A percentile compares a stretch with the other conserved stretches of the same genome.
phyloP scores from a whole-genome alignment of 1,140 invertebrate species.

The Micrasema longulum region DNA sequence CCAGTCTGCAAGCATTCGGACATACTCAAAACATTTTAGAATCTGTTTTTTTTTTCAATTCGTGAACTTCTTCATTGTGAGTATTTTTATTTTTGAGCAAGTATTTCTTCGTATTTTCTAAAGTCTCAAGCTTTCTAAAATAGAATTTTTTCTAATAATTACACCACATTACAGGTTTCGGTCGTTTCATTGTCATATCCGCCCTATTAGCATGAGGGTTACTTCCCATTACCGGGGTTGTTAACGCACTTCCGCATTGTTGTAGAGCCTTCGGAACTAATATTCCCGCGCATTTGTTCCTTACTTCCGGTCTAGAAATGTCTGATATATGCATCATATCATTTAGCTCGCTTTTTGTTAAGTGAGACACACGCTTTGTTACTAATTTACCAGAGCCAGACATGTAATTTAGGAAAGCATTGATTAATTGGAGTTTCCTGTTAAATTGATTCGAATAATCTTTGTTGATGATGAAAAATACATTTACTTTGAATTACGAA shows the following conservation, averaged over 20 bases:
- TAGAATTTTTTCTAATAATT: too few relatives aligned
- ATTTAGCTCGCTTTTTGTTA: constrained; percentile 44
- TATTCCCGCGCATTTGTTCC: constrained; percentile 47
- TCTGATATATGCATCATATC: constrained; percentile 45
- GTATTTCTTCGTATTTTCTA: too few relatives aligned
- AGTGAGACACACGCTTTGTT: constrained; percentile 25
- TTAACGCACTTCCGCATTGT: constrained; percentile 41
- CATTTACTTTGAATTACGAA: too few relatives aligned
- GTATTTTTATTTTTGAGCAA: too few relatives aligned
- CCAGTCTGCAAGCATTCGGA: too few relatives aligned
- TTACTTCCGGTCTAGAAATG: constrained; percentile 44
- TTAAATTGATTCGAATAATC: constrained; percentile 1
- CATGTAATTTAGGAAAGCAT: not conserved
- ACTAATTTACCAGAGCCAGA: constrained; percentile 11
- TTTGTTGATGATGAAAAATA: not conserved
- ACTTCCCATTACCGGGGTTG: constrained; percentile 29
- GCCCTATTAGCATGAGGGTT: constrained; percentile 26
- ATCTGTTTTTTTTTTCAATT: too few relatives aligned
- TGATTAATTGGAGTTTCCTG: not conserved
- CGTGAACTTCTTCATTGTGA: too few relatives aligned
- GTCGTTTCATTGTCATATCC: constrained; percentile 9
- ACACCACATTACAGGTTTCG: constrained; percentile 1
- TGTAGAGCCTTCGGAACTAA: constrained; percentile 36
- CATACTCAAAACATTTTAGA: too few relatives aligned
- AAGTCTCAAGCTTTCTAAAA: too few relatives aligned